Evolutionary conservation across 1,140 invertebrate genomes (phyloP).

Genomic region (Eriocheir sinensis): DNA sequence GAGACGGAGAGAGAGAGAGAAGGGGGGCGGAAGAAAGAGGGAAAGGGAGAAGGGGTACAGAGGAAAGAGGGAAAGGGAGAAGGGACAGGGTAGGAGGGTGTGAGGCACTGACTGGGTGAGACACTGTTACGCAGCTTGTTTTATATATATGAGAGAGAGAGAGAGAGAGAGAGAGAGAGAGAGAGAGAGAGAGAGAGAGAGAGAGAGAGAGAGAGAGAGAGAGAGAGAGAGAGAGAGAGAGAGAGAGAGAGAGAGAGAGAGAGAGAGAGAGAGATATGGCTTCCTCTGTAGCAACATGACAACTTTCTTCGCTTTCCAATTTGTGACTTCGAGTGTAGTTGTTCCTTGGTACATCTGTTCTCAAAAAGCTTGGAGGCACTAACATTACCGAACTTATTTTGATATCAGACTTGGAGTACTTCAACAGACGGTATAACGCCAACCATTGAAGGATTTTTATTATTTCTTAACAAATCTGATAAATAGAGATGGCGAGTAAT

Average conservation of each 20-base stretch:
- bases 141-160: too few relatives aligned
- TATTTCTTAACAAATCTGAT: too few relatives aligned
- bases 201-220: constrained; percentile 4
- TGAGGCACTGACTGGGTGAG: too few relatives aligned
- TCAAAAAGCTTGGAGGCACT: too few relatives aligned
- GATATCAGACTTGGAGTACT: too few relatives aligned
- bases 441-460: too few relatives aligned
- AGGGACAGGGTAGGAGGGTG: background rate
- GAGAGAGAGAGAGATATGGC: background rate
- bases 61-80: background rate
- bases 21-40: too few relatives aligned
- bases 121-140: too few relatives aligned
- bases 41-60: background rate
- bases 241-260: background rate
- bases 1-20: background rate
- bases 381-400: background rate
- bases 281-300: constrained; percentile 13
- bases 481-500: too few relatives aligned
- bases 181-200: constrained; percentile 4
- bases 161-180: background rate
- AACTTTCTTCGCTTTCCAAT: constrained; percentile 13
- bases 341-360: too few relatives aligned
- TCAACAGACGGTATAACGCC: too few relatives aligned
- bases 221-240: too few relatives aligned
- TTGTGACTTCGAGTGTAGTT: background rate